A percentile compares a stretch with the other conserved stretches of the same genome.
Evolutionary conservation across 1,140 invertebrate genomes (phyloP).

Genomic region (Danaus melanippus): DNA sequence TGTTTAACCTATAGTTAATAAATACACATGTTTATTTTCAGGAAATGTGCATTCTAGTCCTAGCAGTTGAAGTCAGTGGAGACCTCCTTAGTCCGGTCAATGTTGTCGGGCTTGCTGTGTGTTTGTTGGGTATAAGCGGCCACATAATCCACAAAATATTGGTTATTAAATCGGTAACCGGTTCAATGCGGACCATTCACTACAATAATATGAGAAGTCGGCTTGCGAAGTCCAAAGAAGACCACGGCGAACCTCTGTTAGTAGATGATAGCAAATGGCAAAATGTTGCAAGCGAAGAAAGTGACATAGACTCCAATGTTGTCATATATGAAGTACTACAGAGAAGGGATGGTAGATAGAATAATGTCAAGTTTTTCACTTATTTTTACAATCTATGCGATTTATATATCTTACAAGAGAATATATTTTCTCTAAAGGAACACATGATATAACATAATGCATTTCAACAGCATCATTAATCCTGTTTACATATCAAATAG

Average conservation of each 20-base stretch:
- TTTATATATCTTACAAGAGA: too few species aligned
- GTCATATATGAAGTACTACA: conserved; percentile 61
- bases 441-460: too few species aligned
- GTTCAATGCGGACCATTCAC: conserved; percentile 42
- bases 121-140: conserved; percentile 88
- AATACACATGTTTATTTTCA: conserved; percentile 49
- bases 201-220: conserved; percentile 38
- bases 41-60: conserved; percentile 91
- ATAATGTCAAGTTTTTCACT: too few species aligned
- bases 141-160: conserved; percentile 87
- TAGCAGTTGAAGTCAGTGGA: conserved; percentile 89
- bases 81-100: conserved; percentile 89
- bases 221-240: conserved; percentile 30
- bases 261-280: conserved; percentile 40
- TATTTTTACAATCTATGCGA: too few species aligned
- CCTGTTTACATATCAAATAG: too few species aligned
- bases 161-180: conserved; percentile 46
- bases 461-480: too few species aligned
- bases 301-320: conserved; percentile 55
- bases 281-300: conserved; percentile 41
- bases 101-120: conserved; percentile 88
- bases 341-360: conserved; percentile 49
- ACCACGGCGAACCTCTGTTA: conserved; percentile 48
- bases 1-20: background rate
- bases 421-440: too few species aligned